Percentiles rank a stretch among this genome's conserved stretches.
Evolutionary conservation across 2,888 invertebrate species (phyloP).

Genomic region (Unio delphinus): DNA sequence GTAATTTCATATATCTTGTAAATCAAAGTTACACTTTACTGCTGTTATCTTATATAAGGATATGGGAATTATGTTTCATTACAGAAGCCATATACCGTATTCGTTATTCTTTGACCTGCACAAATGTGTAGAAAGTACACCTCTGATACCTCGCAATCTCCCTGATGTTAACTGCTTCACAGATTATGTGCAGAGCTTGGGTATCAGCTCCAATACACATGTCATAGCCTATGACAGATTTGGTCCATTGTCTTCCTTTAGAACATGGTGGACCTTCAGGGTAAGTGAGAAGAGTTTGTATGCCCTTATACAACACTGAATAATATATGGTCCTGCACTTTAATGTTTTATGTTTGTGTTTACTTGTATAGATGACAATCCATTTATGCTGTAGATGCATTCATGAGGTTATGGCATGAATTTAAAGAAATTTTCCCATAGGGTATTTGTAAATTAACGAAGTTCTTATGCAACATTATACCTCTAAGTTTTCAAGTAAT

Average conservation of each 20-base stretch:
- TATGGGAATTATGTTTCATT: constrained; percentile 2
- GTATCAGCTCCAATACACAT: constrained; percentile 48
- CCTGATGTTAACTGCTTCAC: constrained; percentile 50
- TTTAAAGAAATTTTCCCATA: too few species aligned
- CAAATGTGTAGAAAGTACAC: constrained; percentile 36
- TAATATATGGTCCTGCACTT: too few species aligned
- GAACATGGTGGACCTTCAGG: constrained; percentile 58
- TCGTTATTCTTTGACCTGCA: constrained; percentile 49
- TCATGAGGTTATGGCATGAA: too few species aligned
- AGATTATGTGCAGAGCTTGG: constrained; percentile 48
- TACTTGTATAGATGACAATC: too few species aligned
- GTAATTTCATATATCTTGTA: background rate
- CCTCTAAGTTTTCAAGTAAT: too few species aligned
- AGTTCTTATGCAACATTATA: too few species aligned
- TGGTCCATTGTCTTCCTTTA: constrained; percentile 40
- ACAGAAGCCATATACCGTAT: constrained; percentile 52
- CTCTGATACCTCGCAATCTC: constrained; percentile 32
- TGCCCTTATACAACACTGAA: too few species aligned
- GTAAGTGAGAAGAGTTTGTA: constrained; percentile 22
- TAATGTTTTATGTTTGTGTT: too few species aligned
- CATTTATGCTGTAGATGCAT: too few species aligned
- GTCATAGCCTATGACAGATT: constrained; percentile 53
- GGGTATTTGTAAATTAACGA: too few species aligned
- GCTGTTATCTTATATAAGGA: background rate
- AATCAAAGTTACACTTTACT: too few species aligned